Conservation (phyloP, 2,888 invertebrate genomes). For the Meliscaeva auricollis region DNA sequence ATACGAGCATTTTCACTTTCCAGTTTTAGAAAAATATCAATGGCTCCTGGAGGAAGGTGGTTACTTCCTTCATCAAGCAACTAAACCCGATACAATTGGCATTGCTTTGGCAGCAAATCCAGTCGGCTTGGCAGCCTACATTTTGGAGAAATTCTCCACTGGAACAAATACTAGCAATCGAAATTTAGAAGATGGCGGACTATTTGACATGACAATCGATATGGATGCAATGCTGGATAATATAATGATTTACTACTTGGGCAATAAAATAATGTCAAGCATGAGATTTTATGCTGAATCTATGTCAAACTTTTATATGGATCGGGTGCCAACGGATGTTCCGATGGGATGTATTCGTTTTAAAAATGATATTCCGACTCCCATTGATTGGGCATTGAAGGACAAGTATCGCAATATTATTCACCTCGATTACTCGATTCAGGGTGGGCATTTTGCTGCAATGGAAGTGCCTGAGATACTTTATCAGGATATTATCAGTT, state of each 20-base stretch:
- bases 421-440: conserved; percentile 78
- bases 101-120: conserved; percentile 90
- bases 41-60: conserved; percentile 83
- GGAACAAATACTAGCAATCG: conserved; percentile 87
- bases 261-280: conserved; percentile 90
- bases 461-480: conserved; percentile 81
- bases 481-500: conserved; percentile 79
- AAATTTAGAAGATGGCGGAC: conserved; percentile 87
- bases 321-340: conserved; percentile 79
- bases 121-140: conserved; percentile 91
- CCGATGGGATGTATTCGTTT: conserved; percentile 81
- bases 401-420: conserved; percentile 81
- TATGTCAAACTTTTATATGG: conserved; percentile 83
- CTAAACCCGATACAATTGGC: conserved; percentile 93
- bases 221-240: conserved; percentile 91
- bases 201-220: conserved; percentile 86
- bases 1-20: conserved; percentile 81
- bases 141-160: conserved; percentile 92
- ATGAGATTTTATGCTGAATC: conserved; percentile 90
- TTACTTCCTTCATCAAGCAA: conserved; percentile 90
- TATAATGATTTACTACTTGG: conserved; percentile 93
- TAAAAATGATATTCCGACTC: conserved; percentile 80
- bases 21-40: conserved; percentile 78
- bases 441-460: conserved; percentile 83
- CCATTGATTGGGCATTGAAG: conserved; percentile 77